Percentiles rank a stretch among this genome's conserved stretches.
phyloP scores from a whole-genome alignment of 2,888 invertebrate species.

The Phengaris alcon region DNA sequence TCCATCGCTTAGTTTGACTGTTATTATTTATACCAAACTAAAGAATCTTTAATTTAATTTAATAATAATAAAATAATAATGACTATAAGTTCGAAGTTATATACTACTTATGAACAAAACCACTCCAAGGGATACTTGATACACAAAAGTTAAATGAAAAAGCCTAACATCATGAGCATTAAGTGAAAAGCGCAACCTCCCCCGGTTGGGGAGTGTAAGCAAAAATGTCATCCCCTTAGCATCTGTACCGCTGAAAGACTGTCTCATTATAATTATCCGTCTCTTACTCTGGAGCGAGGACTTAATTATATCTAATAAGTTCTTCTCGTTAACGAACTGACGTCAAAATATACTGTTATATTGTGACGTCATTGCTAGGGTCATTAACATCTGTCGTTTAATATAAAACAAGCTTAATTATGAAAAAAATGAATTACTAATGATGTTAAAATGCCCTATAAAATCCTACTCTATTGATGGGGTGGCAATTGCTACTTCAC shows the following conservation, averaged over 20 bases:
- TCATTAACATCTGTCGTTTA: background rate
- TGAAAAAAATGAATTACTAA: background rate
- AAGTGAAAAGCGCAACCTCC: background rate
- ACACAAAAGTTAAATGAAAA: constrained; percentile 5
- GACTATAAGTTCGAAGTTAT: no score
- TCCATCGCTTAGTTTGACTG: no score
- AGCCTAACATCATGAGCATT: background rate
- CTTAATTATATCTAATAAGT: constrained; percentile 23
- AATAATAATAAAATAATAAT: background rate
- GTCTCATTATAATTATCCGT: constrained; percentile 25
- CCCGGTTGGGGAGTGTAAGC: background rate
- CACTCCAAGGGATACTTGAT: background rate
- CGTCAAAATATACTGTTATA: background rate
- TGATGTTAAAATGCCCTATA: no score
- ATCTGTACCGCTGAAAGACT: constrained; percentile 17
- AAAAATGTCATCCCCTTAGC: constrained; percentile 23
- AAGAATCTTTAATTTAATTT: background rate
- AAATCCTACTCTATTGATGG: no score
- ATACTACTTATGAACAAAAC: background rate
- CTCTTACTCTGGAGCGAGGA: background rate
- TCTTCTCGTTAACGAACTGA: constrained; percentile 5
- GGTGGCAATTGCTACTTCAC: no score
- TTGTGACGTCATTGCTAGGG: background rate
- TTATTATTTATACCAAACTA: no score
- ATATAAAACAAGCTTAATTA: background rate